Percentiles rank a stretch among this genome's conserved stretches.
Conservation (phyloP, 2,888 invertebrate species). For the Megalurothrips usitatus region DNA sequence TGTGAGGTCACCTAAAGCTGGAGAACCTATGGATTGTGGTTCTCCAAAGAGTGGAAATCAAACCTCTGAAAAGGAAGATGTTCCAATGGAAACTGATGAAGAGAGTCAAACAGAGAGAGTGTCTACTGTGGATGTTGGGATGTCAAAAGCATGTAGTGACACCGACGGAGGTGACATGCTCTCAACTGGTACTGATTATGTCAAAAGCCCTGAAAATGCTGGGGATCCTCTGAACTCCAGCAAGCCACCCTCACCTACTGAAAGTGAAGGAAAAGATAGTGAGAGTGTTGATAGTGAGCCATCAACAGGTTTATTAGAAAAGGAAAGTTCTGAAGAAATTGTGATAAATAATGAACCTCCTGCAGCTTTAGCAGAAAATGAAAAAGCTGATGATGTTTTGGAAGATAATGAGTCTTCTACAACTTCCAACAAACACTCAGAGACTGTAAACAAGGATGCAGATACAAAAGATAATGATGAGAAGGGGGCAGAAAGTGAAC, state of each 20-base stretch:
- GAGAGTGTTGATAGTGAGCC: conserved; percentile 33
- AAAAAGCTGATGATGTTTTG: conserved; percentile 39
- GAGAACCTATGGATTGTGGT: too few species aligned
- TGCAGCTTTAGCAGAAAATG: conserved; percentile 35
- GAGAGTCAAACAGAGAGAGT: neutral
- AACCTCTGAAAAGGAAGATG: neutral
- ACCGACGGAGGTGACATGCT: neutral
- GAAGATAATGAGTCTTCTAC: conserved; percentile 44
- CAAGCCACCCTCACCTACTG: neutral
- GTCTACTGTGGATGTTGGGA: neutral
- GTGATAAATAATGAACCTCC: neutral
- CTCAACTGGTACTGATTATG: neutral
- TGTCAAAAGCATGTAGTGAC: neutral
- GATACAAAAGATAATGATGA: neutral
- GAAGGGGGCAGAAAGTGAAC: neutral
- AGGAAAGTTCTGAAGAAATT: too few species aligned
- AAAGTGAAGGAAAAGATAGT: conserved; percentile 31
- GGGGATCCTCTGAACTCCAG: neutral
- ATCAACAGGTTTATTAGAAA: too few species aligned
- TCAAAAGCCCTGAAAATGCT: neutral
- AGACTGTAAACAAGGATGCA: conserved; percentile 36
- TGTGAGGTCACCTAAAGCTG: too few species aligned
- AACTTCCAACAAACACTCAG: conserved; percentile 36
- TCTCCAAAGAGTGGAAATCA: too few species aligned
- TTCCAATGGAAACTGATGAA: neutral